Evolutionary conservation across 2,113 vertebrate species (phyloP), one percentile per base, ranked within the genome.

Genomic region (Felis chaus): DNA sequence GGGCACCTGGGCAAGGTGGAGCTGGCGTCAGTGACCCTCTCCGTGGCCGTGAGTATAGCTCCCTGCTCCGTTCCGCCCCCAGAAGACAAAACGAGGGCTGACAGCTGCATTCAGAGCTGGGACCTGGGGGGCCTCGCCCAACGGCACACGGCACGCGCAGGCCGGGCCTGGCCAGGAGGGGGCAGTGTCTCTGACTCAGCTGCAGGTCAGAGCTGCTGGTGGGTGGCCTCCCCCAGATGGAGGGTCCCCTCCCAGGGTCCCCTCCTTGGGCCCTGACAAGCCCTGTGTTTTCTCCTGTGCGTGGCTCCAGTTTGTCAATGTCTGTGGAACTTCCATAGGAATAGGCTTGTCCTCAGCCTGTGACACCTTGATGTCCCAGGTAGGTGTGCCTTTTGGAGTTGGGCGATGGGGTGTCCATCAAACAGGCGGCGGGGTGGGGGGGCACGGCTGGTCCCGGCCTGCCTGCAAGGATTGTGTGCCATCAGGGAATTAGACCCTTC

Each of bases 341-440:
- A 96, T 98, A 0, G 98, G 99, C 48, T 96, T 99, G 91, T 97
- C 99, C 81, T 98, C 98, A 0, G 98, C 99, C 0, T 99, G 99
- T 84, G 99, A 99, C 92, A 99, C 99, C 10, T 95, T 99, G 90
- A 98, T 99, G 93, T 99, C 99, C 3, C 99, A 99, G 99, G 99
- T 99, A 89, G 79, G 98, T 96, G 39, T 53, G 31, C 1, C 3
- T 41, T 55, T 7, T 0, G 5, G 53, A 45, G 61, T 23, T 3
- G 4, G n/a, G 19, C 55, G 71, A 2, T 2, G 85, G 39, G 69
- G 3, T 66, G n/a, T 55, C 19, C 31, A 4, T 71, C 68, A 91
- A n/a, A 50, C 3, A 50, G 74, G 55, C 9, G 21, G 4, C 0
- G 18, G 9, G 41, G 25, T 68, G 14, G 27, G 9, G 33, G 25